Conservation (phyloP, 2,113 vertebrate species). For the Ochotona princeps region DNA sequence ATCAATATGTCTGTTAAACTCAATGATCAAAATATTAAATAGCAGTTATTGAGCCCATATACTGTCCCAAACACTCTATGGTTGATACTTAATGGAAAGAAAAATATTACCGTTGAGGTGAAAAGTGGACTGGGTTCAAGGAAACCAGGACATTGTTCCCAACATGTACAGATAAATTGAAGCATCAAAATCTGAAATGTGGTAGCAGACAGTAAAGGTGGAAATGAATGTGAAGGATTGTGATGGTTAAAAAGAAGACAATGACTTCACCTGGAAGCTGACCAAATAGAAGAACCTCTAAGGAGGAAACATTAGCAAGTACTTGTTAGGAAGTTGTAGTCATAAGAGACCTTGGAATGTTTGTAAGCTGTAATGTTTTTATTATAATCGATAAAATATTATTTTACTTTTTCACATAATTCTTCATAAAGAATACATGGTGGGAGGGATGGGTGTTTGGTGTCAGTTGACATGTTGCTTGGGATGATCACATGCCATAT, state of each 20-base stretch:
- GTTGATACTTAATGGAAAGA: not conserved
- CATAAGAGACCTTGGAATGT: not conserved
- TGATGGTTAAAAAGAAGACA: not conserved
- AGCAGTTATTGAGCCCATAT: not conserved
- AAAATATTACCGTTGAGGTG: not conserved
- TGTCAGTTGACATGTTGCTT: no score
- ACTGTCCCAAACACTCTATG: not conserved
- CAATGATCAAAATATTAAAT: not conserved
- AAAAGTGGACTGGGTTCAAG: not conserved
- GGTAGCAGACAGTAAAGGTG: not conserved
- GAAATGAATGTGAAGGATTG: not conserved
- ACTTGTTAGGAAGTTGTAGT: not conserved
- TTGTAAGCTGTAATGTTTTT: not conserved
- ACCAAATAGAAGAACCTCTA: not conserved
- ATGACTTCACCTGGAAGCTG: not conserved
- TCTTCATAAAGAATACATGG: not conserved
- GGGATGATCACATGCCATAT: no score
- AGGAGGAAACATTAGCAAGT: rapidly evolving
- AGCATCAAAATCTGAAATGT: not conserved
- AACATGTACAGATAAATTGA: not conserved
- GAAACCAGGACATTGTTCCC: not conserved
- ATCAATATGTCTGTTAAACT: not conserved
- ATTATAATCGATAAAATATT: not conserved
- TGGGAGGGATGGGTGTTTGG: no score
- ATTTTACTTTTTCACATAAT: not conserved